Evolutionary conservation across 2,113 vertebrate species (phyloP).

Genomic region (Numenius arquata): DNA sequence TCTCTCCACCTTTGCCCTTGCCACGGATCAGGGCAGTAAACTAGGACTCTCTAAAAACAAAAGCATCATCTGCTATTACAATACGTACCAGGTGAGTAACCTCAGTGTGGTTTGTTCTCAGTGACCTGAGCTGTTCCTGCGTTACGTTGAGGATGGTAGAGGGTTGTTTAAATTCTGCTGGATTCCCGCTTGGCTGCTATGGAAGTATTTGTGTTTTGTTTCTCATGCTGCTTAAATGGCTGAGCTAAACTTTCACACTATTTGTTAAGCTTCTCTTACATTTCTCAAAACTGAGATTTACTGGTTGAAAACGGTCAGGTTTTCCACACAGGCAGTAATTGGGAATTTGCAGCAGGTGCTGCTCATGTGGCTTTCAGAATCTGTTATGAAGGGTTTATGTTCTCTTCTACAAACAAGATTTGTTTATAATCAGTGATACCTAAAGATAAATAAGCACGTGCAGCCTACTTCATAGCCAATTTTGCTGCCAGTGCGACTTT

Average conservation of each 20-base stretch:
- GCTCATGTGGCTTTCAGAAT: neutral
- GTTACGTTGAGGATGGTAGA: neutral
- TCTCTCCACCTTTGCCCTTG: conserved; percentile 94
- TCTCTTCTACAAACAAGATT: neutral
- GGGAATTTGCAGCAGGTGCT: neutral
- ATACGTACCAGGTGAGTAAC: conserved; percentile 88
- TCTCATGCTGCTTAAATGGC: neutral
- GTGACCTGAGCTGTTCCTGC: neutral
- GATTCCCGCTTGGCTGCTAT: neutral
- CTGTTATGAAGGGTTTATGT: neutral
- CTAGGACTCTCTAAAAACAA: conserved; percentile 98
- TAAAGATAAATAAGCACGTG: neutral
- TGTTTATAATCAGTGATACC: neutral
- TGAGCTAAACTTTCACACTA: neutral
- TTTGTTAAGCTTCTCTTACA: neutral
- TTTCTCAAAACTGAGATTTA: neutral
- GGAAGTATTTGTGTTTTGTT: neutral
- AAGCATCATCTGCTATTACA: conserved; percentile 99
- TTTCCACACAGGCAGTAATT: neutral
- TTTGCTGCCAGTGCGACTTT: neutral
- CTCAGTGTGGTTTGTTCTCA: neutral
- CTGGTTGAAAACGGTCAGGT: neutral
- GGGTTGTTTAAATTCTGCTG: neutral
- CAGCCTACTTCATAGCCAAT: neutral
- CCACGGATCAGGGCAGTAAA: conserved; percentile 98